These are phyloP conservation scores for Fabriciana adippe DNA, from an alignment of 2,888 invertebrate species.

Conservation along the genomic window DNA sequence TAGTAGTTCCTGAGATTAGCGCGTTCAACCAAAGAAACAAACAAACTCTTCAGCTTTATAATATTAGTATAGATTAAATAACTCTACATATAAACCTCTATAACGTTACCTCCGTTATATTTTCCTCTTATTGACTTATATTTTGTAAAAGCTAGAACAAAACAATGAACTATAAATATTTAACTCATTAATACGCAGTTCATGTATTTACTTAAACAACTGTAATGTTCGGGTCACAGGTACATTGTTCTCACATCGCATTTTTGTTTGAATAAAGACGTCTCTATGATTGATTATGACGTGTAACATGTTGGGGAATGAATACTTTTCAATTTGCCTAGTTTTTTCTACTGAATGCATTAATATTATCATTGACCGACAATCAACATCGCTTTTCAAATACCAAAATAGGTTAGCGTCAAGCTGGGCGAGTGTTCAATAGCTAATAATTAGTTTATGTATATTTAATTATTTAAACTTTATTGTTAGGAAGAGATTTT, in stretches of 20 bases:
- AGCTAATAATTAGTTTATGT: neutral
- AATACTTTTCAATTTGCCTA: conserved; percentile 60
- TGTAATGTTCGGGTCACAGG: conserved; percentile 30
- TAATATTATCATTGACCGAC: conserved; percentile 54
- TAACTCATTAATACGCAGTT: conserved; percentile 15
- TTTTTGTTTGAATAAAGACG: conserved; percentile 60
- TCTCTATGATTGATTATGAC: conserved; percentile 71
- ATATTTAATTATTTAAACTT: neutral
- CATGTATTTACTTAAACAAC: conserved; percentile 45
- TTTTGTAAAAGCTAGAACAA: too few relatives aligned
- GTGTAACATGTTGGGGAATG: conserved; percentile 47
- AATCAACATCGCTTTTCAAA: conserved; percentile 40
- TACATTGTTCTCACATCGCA: conserved; percentile 25
- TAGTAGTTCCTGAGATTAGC: too few relatives aligned
- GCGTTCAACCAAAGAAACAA: too few relatives aligned
- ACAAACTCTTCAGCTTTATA: too few relatives aligned
- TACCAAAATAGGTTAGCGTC: conserved; percentile 25
- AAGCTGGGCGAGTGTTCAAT: conserved; percentile 14
- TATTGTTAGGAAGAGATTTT: too few relatives aligned
- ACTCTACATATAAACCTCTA: too few relatives aligned
- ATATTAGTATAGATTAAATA: too few relatives aligned
- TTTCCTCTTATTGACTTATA: too few relatives aligned
- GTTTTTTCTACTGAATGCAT: conserved; percentile 50
- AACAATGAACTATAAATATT: neutral
- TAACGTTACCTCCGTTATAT: too few relatives aligned